These are phyloP conservation scores for Acronicta leporina DNA, from an alignment of 2,888 invertebrate genomes.

Conservation along the genomic window DNA sequence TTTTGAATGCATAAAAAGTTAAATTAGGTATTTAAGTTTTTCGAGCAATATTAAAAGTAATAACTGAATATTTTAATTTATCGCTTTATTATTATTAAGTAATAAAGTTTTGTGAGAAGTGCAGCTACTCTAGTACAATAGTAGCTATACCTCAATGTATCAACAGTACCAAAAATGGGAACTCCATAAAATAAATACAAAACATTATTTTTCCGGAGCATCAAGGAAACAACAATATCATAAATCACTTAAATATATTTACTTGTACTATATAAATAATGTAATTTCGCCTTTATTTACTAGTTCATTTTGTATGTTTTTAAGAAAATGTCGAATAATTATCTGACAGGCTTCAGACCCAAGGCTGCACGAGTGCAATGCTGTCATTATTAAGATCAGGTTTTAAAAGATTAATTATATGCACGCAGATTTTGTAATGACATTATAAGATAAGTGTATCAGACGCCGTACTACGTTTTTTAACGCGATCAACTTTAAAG, in stretches of 20 bases:
- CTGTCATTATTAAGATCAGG: constrained; percentile 37
- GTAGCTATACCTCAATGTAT: neutral
- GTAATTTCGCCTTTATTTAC: constrained; percentile 43
- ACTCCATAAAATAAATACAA: constrained; percentile 5
- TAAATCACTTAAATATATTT: constrained; percentile 28
- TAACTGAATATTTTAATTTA: no score
- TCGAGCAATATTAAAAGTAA: no score
- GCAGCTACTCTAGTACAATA: no score
- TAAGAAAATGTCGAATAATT: constrained; percentile 52
- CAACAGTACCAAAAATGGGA: neutral
- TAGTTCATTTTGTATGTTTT: constrained; percentile 41
- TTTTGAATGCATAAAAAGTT: no score
- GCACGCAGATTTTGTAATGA: constrained; percentile 35
- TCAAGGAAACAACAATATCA: constrained; percentile 37
- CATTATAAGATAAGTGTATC: constrained; percentile 30
- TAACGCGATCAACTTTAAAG: no score
- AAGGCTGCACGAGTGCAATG: constrained; percentile 34
- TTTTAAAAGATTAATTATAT: constrained; percentile 53
- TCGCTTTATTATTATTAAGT: no score
- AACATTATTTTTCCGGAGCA: constrained; percentile 15
- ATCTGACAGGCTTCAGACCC: constrained; percentile 14
- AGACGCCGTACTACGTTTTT: neutral
- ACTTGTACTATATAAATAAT: constrained; percentile 38
- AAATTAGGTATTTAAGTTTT: no score
- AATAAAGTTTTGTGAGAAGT: no score